Base-by-base conservation (phyloP, 2,888 invertebrate genomes). In the Caprella mutica region DNA sequence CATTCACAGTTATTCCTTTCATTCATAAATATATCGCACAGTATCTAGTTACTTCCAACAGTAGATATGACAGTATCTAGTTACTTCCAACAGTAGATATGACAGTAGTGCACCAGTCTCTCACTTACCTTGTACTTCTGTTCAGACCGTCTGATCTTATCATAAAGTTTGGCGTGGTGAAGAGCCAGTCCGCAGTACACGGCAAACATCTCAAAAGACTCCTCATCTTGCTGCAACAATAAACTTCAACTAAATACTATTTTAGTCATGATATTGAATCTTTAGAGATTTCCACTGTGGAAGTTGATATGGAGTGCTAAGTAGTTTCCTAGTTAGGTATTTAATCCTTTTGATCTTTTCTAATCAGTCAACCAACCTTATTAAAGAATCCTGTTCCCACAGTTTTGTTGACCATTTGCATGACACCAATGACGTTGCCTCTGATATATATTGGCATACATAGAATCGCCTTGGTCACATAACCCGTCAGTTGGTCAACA, bases 361-460 rank as follows among this genome's bases (percentile, higher is more conserved):
- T 12, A 14, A n/a, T 35, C 1, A 14, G 9, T 14, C 23, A 27
- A 40, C 56, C 43, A 59, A 70, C 71, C 68, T 70, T 70, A 42
- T 67, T 69, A 62, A 71, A 71, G 40, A 63, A 71, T 12, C 77
- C 78, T n/a, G 74, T 69, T n/a, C n/a, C n/a, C n/a, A n/a, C n/a
- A 40, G 71, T 65, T 67, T 79, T 79, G 70, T 80, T 80, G n/a
- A 89, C 86, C 88, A 89, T 89, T 74, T 90, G 88, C 0, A 89
- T 86, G 1, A 89, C 88, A 1, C 86, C 88, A 59, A 89, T 88
- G 8, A 87, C 80, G 61, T 77, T 78, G 33, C 83, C 82, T 58
- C 85, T 76, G 19, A 85, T 86, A 72, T 83, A 86, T 40, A 90
- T 84, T 0, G 89, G 90, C 88, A 89, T 88, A 71, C 88, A 88